Base-by-base conservation (phyloP, 2,888 invertebrate genomes). In the Rhamphomyia laevipes region DNA sequence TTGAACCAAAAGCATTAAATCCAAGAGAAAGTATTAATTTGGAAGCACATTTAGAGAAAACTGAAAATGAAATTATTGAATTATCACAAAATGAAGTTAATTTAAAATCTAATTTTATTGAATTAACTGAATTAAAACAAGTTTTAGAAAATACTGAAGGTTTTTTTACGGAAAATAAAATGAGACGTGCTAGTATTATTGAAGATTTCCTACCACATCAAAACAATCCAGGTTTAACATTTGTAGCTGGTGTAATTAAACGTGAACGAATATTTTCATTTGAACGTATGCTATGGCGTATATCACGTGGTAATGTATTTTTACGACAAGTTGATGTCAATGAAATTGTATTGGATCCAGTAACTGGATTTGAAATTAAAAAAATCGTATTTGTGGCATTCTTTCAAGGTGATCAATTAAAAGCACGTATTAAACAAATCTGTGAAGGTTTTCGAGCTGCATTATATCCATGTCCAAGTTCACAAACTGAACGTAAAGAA, bases 41-140 rank as follows among this genome's bases (percentile, higher is more conserved):
- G 17, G 68, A 89, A 81, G 87, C 89, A 1, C 90, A 92, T 58
- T 79, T 96, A 66, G 96, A 97, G 70, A 93, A 94, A 73, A 86
- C 93, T 18, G 96, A 97, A 70, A 87, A 88, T 58, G 96, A 97
- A 70, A 84, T 97, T 57, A 77, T 89, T 47, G 95, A 96, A 72
- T 77, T 97, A 54, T 91, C 92, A 51, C 86, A 87, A 63, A 96
- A 94, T 67, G 90, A 91, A 10, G 86, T 93, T 52, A 92, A 89
- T 63, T 69, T 96, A 61, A 90, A 92, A 71, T 85, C 86, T 58
- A 96, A 95, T 70, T 94, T 77, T 66, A 73, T 91, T 56, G 95
- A 96, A 67, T 75, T 97, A 62, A 89, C 86, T 1, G 96, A 97
- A 70, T 70, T 97, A 59, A 84, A 79, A 56, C 88, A 91, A 63